These are phyloP conservation scores for Drosophila sechellia DNA, from an alignment of 1,140 invertebrate genomes.

Conservation along the genomic window DNA sequence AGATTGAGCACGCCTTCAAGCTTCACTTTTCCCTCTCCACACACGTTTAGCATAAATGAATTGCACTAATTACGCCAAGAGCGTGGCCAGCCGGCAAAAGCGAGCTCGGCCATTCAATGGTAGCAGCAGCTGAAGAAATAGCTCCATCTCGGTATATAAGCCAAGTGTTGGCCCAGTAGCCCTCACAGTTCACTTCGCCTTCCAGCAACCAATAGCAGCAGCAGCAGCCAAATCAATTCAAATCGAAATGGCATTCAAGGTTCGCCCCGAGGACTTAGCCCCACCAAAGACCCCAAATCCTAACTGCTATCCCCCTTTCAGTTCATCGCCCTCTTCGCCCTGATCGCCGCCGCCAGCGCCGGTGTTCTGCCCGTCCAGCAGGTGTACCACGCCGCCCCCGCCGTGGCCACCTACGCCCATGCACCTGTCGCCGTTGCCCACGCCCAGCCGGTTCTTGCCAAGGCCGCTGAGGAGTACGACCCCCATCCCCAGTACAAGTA, in stretches of 20 bases:
- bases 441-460: conserved; percentile 63
- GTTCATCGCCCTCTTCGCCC: conserved; percentile 73
- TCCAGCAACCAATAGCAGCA: conserved; percentile 49
- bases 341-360: conserved; percentile 72
- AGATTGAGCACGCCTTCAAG: conserved; percentile 47
- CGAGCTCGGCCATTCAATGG: neutral
- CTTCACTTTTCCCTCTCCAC: conserved; percentile 55
- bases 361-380: conserved; percentile 69
- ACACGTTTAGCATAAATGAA: conserved; percentile 74
- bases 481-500: conserved; percentile 86
- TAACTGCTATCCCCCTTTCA: conserved; percentile 18
- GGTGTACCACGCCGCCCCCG: conserved; percentile 71
- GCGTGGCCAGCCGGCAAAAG: conserved; percentile 25
- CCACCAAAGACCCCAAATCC: neutral
- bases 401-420: conserved; percentile 57
- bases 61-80: conserved; percentile 74
- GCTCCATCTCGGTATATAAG: conserved; percentile 66
- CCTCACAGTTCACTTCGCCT: conserved; percentile 62
- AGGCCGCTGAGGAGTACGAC: conserved; percentile 73
- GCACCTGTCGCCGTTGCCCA: conserved; percentile 56
- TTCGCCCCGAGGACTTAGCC: conserved; percentile 23
- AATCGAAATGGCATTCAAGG: conserved; percentile 74
- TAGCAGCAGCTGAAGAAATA: conserved; percentile 7
- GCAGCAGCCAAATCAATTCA: conserved; percentile 16
- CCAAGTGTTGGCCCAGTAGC: conserved; percentile 39